phyloP scores from a whole-genome alignment of 2,113 vertebrate species.

The Heliornis fulica region DNA sequence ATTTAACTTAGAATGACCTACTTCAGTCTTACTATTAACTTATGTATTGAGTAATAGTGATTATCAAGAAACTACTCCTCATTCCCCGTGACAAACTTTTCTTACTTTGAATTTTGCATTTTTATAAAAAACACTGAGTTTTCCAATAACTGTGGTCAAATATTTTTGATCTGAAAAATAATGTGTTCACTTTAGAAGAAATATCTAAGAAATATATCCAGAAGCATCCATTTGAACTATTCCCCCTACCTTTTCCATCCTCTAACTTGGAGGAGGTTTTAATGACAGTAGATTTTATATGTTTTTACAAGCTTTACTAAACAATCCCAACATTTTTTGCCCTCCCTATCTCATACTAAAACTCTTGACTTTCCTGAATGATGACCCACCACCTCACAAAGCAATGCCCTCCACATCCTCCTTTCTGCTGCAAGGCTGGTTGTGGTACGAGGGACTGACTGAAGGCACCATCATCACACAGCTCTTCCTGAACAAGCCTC shows the following conservation, averaged over 20 bases:
- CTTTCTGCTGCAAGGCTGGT: background rate
- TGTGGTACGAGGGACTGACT: fast-evolving
- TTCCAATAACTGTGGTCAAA: background rate
- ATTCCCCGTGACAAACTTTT: background rate
- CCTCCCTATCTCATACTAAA: background rate
- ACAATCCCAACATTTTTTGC: background rate
- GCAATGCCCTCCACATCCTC: background rate
- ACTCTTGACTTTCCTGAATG: background rate
- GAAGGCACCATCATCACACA: background rate
- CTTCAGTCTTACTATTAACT: background rate
- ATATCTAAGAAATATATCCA: background rate
- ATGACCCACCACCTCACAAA: background rate
- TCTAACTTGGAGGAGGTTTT: background rate
- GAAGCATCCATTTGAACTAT: background rate
- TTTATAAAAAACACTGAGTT: background rate
- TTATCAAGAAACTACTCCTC: background rate
- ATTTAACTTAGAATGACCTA: background rate
- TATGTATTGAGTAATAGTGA: background rate
- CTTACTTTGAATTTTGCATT: background rate
- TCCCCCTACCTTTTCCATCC: too few relatives aligned
- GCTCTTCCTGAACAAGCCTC: background rate
- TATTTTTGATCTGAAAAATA: background rate
- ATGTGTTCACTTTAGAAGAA: background rate
- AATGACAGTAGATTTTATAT: fast-evolving
- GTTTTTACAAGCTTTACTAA: background rate